Conservation (phyloP, 1,140 invertebrate species). For the Ericerus pela region DNA sequence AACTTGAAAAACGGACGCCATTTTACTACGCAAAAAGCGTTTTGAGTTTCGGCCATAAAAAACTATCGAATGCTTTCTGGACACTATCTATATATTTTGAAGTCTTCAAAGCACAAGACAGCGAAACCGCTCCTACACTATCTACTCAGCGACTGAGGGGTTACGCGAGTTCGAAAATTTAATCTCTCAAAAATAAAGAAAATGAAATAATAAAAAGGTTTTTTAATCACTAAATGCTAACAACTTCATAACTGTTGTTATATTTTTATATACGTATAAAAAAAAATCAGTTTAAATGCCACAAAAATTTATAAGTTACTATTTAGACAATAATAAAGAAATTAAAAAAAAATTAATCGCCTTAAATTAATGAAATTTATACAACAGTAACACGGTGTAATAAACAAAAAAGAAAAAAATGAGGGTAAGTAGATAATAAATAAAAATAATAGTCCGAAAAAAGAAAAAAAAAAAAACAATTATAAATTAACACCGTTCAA, state of each 20-base stretch:
- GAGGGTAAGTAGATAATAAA: constrained; percentile 1
- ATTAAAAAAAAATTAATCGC: constrained; percentile 5
- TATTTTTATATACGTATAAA: too few relatives aligned
- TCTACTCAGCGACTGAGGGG: too few relatives aligned
- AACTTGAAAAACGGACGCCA: too few relatives aligned
- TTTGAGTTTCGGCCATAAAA: too few relatives aligned
- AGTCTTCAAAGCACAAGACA: too few relatives aligned
- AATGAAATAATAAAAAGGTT: neutral
- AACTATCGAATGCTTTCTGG: too few relatives aligned
- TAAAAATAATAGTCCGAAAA: constrained; percentile 2
- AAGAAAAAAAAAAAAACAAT: too few relatives aligned
- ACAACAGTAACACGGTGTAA: constrained; percentile 7
- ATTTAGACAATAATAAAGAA: neutral
- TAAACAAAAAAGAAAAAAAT: constrained; percentile 6
- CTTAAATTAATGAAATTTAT: constrained; percentile 8
- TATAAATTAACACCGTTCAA: constrained; percentile 7
- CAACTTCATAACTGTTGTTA: constrained; percentile 9
- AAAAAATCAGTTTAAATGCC: constrained; percentile 10
- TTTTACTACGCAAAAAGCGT: too few relatives aligned
- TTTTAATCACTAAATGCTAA: constrained; percentile 9
- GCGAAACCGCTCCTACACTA: too few relatives aligned
- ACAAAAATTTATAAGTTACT: constrained; percentile 3
- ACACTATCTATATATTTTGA: too few relatives aligned
- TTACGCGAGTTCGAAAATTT: too few relatives aligned
- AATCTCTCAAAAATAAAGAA: neutral